These are phyloP conservation scores for Bombus vancouverensis DNA, from an alignment of 1,140 invertebrate genomes.

Conservation along the genomic window DNA sequence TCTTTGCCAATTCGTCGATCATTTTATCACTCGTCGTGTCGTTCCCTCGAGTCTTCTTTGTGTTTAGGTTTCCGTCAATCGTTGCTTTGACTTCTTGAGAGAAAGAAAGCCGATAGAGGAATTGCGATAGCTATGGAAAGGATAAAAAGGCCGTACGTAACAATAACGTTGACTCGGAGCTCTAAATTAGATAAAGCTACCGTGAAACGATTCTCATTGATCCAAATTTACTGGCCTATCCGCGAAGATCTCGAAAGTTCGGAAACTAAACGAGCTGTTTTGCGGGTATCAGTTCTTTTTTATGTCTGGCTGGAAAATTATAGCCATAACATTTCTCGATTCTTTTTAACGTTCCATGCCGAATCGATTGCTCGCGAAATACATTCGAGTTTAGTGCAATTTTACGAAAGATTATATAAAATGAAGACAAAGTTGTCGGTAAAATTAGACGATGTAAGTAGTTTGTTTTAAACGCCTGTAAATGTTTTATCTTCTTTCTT, in stretches of 20 bases:
- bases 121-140: no score
- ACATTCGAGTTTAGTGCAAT: not conserved
- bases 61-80: no score
- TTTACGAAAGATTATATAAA: not conserved
- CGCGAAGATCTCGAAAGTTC: not conserved
- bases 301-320: not conserved
- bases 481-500: not conserved
- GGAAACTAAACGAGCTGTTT: not conserved
- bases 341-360: not conserved
- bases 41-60: no score
- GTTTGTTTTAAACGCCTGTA: not conserved
- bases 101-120: not conserved
- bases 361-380: conserved; percentile 1
- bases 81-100: no score
- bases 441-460: not conserved
- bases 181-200: not conserved
- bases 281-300: not conserved
- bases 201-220: no score
- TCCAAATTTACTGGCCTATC: conserved; percentile 9
- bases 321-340: conserved; percentile 3
- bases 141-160: not conserved
- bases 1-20: no score
- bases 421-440: not conserved
- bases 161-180: not conserved
- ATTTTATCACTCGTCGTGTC: no score